A percentile compares a stretch with the other conserved stretches of the same genome.
These are phyloP conservation scores for Protosalanx chinensis DNA, from an alignment of 2,797 vertebrate genomes.

Conservation along the genomic window DNA sequence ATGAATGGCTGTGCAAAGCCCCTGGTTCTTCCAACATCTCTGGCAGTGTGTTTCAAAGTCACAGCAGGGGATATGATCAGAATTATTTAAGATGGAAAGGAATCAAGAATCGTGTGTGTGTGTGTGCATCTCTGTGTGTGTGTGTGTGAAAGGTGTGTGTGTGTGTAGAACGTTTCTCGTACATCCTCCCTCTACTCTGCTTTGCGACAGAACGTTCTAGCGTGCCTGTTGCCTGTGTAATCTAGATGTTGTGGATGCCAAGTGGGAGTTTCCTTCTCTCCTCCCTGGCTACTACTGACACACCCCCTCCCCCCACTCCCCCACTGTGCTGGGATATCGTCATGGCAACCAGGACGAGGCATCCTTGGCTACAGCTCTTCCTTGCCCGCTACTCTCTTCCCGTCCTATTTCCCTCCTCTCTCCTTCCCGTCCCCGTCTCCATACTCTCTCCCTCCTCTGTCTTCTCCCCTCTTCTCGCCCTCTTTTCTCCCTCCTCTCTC, in stretches of 20 bases:
- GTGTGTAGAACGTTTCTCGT: neutral
- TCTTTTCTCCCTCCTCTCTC: neutral
- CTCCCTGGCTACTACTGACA: neutral
- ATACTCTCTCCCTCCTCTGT: neutral
- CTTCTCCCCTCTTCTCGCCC: neutral
- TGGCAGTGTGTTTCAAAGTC: conserved; percentile 24
- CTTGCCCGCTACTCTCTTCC: conserved; percentile 34
- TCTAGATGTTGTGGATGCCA: neutral
- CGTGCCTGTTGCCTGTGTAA: neutral
- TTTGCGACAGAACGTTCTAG: neutral
- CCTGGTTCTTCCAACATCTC: neutral
- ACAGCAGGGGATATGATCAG: conserved; percentile 10
- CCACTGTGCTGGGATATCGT: conserved; percentile 34
- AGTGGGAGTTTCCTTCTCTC: neutral
- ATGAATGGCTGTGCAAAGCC: conserved; percentile 35
- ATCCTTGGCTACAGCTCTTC: conserved; percentile 39
- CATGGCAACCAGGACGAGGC: conserved; percentile 64
- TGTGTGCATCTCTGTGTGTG: neutral
- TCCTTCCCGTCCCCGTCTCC: neutral
- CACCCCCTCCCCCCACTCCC: conserved; percentile 19
- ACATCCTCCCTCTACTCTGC: neutral
- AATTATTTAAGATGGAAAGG: conserved; percentile 13
- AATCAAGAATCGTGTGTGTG: neutral
- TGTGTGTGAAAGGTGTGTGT: neutral
- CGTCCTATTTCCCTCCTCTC: conserved; percentile 9